Conservation (phyloP, 2,113 vertebrate genomes). For the Psilopogon haemacephalus region DNA sequence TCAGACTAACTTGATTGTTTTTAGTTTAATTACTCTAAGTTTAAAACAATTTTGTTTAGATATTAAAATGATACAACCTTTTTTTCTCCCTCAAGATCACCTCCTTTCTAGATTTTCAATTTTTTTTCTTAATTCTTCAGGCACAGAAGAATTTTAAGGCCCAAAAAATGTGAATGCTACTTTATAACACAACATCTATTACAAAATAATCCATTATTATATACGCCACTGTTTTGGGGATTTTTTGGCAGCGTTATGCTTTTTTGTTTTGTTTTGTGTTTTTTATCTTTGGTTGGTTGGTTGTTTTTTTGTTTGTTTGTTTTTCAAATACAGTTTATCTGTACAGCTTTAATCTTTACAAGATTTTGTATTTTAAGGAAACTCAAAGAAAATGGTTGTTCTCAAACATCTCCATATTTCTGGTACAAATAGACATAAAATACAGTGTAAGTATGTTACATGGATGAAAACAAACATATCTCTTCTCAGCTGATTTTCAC, state of each 20-base stretch:
- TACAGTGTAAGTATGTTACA: neutral
- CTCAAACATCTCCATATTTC: constrained; percentile 36
- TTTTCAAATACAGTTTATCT: neutral
- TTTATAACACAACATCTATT: neutral
- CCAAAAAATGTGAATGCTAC: neutral
- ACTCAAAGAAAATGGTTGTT: neutral
- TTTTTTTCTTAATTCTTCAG: neutral
- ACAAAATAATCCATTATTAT: neutral
- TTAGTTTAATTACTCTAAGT: neutral
- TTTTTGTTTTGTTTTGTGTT: too few species aligned
- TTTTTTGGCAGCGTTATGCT: too few species aligned
- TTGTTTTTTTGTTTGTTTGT: neutral
- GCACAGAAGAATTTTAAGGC: neutral
- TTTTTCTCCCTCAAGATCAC: neutral
- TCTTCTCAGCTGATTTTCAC: constrained; percentile 5
- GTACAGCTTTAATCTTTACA: neutral
- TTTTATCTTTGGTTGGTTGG: neutral
- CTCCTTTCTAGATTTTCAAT: neutral
- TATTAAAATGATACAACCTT: neutral
- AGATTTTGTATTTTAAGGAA: neutral
- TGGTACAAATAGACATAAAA: neutral
- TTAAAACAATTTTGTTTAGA: neutral
- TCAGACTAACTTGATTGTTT: neutral
- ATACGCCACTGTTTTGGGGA: neutral
- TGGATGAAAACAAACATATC: neutral